Conservation (phyloP, 1,140 invertebrate species). For the Cherax quadricarinatus region DNA sequence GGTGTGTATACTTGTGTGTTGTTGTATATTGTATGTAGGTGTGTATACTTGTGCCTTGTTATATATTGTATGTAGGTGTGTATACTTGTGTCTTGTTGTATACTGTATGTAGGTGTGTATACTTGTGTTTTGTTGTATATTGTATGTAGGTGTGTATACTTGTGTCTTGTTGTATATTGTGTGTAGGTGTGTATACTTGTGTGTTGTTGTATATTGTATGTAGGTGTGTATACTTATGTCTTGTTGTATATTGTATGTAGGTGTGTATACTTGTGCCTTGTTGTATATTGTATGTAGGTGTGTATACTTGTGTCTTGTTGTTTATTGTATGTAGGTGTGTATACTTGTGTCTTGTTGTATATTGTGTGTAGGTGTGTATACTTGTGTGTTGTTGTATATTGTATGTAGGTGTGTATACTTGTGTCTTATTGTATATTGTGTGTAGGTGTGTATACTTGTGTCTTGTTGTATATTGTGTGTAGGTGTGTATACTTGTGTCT, state of each 20-base stretch:
- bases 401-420: not conserved
- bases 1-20: not conserved
- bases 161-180: too few species aligned
- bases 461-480: not conserved
- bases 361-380: not conserved
- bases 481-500: not conserved
- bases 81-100: not conserved
- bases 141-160: not conserved
- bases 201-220: slow-evolving; percentile 1
- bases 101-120: not conserved
- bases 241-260: not conserved
- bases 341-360: not conserved
- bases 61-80: slow-evolving; percentile 3
- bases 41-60: not conserved
- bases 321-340: not conserved
- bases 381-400: too few species aligned
- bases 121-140: not conserved
- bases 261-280: not conserved
- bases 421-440: not conserved
- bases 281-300: slow-evolving; percentile 3
- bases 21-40: not conserved
- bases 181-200: not conserved
- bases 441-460: not conserved
- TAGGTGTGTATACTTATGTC: not conserved
- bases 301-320: not conserved